Evolutionary conservation across 2,797 vertebrate genomes (phyloP).

Genomic region (Octomys mimax): DNA sequence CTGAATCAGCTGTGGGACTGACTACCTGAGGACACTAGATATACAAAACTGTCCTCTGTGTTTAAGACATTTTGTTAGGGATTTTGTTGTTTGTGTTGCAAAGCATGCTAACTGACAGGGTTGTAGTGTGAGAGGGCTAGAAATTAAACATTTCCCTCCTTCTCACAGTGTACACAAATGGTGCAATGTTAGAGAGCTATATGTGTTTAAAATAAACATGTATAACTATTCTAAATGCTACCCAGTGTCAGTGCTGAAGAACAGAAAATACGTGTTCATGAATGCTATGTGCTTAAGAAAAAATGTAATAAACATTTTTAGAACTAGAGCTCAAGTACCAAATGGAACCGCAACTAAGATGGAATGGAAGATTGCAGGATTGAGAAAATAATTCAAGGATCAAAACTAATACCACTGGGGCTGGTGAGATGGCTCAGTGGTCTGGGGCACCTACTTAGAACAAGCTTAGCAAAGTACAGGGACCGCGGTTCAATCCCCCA

Average conservation of each 20-base stretch:
- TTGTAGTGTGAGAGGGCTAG: background rate
- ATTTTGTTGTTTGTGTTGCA: background rate
- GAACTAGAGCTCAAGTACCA: background rate
- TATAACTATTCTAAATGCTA: slow-evolving; percentile 56
- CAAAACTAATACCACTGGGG: background rate
- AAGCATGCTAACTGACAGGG: background rate
- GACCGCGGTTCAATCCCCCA: too few relatives aligned
- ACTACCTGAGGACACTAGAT: background rate
- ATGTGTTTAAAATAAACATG: background rate
- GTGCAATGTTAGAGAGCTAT: background rate
- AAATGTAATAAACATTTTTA: slow-evolving; percentile 29
- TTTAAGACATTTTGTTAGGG: background rate
- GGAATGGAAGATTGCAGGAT: background rate
- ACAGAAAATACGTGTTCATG: slow-evolving; percentile 26
- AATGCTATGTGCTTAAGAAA: background rate
- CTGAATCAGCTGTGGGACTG: background rate
- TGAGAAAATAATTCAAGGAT: slow-evolving; percentile 26
- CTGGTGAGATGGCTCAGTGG: too few relatives aligned
- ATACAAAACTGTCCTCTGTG: background rate
- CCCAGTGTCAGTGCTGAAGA: background rate
- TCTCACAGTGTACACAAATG: background rate
- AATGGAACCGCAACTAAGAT: background rate
- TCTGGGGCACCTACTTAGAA: too few relatives aligned
- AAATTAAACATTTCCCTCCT: background rate
- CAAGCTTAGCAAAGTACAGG: too few relatives aligned